A percentile compares a stretch with the other conserved stretches of the same genome.
These are phyloP conservation scores for Drosophila oshimai DNA, from an alignment of 1,140 invertebrate genomes.

Conservation along the genomic window DNA sequence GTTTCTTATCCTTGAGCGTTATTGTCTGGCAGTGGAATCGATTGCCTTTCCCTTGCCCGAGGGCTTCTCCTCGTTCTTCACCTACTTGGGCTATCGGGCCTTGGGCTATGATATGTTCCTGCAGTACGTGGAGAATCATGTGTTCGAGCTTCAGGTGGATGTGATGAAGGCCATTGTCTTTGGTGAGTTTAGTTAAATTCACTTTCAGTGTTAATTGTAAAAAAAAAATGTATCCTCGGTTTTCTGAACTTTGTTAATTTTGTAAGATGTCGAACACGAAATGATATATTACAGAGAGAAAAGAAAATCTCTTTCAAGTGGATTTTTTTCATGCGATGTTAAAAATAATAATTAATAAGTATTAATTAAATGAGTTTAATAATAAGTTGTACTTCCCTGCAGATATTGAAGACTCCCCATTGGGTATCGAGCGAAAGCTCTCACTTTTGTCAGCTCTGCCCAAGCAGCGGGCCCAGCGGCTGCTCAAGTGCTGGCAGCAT, in stretches of 20 bases:
- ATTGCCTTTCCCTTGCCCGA: conserved; percentile 92
- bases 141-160: conserved; percentile 93
- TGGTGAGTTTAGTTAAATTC: conserved; percentile 86
- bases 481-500: conserved; percentile 90
- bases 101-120: conserved; percentile 89
- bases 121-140: conserved; percentile 90
- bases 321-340: too few relatives aligned
- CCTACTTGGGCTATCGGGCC: conserved; percentile 91
- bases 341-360: too few relatives aligned
- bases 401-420: conserved; percentile 88
- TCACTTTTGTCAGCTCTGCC: conserved; percentile 88
- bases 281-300: too few relatives aligned
- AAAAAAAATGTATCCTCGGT: too few relatives aligned
- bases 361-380: too few relatives aligned
- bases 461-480: conserved; percentile 88
- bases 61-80: conserved; percentile 93
- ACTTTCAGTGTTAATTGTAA: too few relatives aligned
- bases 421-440: conserved; percentile 87
- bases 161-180: conserved; percentile 92
- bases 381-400: neutral
- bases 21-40: conserved; percentile 89
- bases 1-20: conserved; percentile 89
- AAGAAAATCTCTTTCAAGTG: too few relatives aligned
- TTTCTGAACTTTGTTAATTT: too few relatives aligned
- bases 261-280: too few relatives aligned